Evolutionary conservation across 2,888 invertebrate species (phyloP).

Genomic region (Drosophila meridiana): DNA sequence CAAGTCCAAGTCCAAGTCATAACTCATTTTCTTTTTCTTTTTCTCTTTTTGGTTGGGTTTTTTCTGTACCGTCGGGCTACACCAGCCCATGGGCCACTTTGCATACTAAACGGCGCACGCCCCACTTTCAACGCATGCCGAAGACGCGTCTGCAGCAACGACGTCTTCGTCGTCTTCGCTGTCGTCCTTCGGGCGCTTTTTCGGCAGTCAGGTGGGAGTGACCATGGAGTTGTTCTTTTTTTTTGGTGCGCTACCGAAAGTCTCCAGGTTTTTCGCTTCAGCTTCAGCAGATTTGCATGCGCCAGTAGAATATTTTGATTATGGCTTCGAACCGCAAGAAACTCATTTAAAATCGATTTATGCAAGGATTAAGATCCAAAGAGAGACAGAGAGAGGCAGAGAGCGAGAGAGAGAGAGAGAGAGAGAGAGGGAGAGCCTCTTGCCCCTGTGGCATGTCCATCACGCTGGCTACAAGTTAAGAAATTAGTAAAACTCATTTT

Average conservation of each 20-base stretch:
- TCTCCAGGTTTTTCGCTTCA: constrained; percentile 25
- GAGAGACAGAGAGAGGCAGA: neutral
- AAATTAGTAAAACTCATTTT: constrained; percentile 85
- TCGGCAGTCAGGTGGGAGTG: constrained; percentile 66
- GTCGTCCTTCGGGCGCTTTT: constrained; percentile 64
- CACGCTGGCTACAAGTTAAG: constrained; percentile 76
- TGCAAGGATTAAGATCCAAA: constrained; percentile 77
- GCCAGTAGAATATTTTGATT: constrained; percentile 70
- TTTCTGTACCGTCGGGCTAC: constrained; percentile 43
- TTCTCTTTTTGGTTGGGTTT: neutral
- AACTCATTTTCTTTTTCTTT: constrained; percentile 81
- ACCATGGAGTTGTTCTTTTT: constrained; percentile 38
- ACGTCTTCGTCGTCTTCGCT: constrained; percentile 12
- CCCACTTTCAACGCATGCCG: constrained; percentile 82
- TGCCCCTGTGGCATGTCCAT: constrained; percentile 65
- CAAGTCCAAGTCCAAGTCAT: constrained; percentile 75
- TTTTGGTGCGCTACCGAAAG: constrained; percentile 71
- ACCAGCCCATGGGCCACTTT: constrained; percentile 77
- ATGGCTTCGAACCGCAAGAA: constrained; percentile 51
- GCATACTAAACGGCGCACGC: constrained; percentile 83
- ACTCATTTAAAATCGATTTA: constrained; percentile 84
- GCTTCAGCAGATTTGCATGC: constrained; percentile 69
- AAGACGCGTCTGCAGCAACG: constrained; percentile 31
- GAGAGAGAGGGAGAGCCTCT: neutral
- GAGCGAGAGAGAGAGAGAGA: neutral